A percentile compares a stretch with the other conserved stretches of the same genome.
Evolutionary conservation across 1,140 invertebrate species (phyloP).

Genomic region (Spodoptera litura): DNA sequence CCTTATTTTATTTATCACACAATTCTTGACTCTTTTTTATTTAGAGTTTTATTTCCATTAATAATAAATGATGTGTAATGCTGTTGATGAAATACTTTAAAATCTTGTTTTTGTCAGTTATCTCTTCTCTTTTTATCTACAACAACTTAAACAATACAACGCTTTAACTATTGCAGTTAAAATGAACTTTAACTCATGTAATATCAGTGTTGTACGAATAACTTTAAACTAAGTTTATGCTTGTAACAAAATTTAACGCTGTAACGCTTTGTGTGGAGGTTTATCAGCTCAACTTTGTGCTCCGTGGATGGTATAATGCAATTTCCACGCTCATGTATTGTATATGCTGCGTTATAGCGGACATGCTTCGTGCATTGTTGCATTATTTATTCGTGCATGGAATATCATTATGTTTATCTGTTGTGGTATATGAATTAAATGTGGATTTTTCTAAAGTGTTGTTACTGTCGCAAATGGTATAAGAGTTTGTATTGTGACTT

Average conservation of each 20-base stretch:
- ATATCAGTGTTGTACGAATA: background rate
- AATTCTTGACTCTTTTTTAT: too few relatives aligned
- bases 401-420: background rate
- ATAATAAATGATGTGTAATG: too few relatives aligned
- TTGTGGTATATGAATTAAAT: too few relatives aligned
- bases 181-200: background rate
- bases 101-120: too few relatives aligned
- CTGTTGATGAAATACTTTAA: too few relatives aligned
- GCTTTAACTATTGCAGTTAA: background rate
- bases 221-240: background rate
- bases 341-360: background rate
- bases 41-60: too few relatives aligned
- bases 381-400: background rate
- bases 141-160: background rate
- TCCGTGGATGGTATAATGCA: slow-evolving; percentile 3
- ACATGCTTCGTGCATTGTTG: background rate
- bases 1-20: too few relatives aligned
- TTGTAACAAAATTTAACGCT: background rate
- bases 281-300: background rate
- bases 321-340: background rate
- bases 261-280: background rate
- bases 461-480: too few relatives aligned
- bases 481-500: too few relatives aligned
- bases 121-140: too few relatives aligned
- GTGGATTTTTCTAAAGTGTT: too few relatives aligned